These are phyloP conservation scores for Iguana delicatissima DNA, from an alignment of 2,797 vertebrate genomes.

Conservation along the genomic window DNA sequence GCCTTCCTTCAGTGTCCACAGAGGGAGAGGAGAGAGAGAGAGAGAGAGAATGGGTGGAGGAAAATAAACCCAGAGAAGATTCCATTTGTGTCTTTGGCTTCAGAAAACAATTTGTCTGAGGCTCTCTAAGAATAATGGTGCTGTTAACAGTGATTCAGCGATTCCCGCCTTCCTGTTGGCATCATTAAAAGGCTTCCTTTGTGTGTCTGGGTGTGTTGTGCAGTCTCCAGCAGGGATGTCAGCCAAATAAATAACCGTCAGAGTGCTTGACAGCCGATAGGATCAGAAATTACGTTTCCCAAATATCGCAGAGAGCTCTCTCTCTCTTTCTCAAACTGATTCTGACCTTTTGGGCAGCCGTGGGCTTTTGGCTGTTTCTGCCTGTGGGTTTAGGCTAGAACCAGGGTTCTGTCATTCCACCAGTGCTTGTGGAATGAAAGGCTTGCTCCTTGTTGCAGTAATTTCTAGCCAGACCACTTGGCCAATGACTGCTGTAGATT, in stretches of 20 bases:
- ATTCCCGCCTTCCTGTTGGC: neutral
- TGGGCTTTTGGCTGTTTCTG: neutral
- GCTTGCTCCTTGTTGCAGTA: too few species aligned
- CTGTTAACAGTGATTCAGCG: neutral
- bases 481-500: too few species aligned
- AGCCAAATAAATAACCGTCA: neutral
- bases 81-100: neutral
- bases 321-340: too few species aligned
- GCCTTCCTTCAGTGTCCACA: neutral
- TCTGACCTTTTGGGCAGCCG: neutral
- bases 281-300: neutral
- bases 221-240: neutral
- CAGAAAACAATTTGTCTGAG: neutral
- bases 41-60: neutral
- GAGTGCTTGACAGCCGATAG: neutral
- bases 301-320: neutral
- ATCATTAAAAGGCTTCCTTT: neutral
- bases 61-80: neutral
- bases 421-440: neutral
- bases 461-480: too few species aligned
- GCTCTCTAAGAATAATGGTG: neutral
- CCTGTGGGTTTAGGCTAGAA: too few species aligned
- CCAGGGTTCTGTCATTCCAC: neutral
- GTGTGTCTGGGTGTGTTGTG: too few species aligned
- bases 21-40: neutral